Conservation (phyloP, 2,888 invertebrate species). For the Mystacides longicornis region DNA sequence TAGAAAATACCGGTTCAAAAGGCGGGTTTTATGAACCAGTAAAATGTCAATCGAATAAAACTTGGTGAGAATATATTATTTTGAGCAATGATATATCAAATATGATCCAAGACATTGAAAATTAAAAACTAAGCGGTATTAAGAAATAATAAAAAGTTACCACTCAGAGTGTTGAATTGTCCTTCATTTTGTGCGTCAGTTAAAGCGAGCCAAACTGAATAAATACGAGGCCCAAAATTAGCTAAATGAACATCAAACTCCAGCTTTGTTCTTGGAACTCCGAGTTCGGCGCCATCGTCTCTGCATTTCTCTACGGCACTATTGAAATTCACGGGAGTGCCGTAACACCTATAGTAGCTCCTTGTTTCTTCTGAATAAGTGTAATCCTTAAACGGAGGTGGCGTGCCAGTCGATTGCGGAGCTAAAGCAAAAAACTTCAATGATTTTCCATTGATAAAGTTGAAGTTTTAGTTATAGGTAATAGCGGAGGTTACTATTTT, state of each 20-base stretch:
- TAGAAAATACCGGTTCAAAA: too few relatives aligned
- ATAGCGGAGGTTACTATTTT: too few relatives aligned
- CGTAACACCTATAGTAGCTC: conserved; percentile 10
- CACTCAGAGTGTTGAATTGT: conserved; percentile 15
- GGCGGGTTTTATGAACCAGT: too few relatives aligned
- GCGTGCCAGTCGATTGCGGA: neutral
- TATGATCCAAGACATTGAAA: too few relatives aligned
- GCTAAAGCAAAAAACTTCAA: too few relatives aligned
- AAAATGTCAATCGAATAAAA: too few relatives aligned
- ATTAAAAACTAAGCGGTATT: too few relatives aligned
- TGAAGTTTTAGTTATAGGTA: too few relatives aligned
- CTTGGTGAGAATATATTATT: too few relatives aligned
- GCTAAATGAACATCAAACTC: neutral
- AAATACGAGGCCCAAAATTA: neutral
- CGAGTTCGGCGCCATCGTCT: conserved; percentile 11
- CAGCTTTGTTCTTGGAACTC: neutral
- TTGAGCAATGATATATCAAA: too few relatives aligned
- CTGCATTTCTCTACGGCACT: conserved; percentile 11
- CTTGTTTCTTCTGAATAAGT: neutral
- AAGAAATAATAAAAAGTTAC: conserved; percentile 11
- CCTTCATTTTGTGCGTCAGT: conserved; percentile 18
- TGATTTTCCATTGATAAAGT: too few relatives aligned
- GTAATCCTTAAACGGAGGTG: conserved; percentile 10
- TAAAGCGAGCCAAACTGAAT: neutral
- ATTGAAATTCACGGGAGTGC: neutral